These are phyloP conservation scores for Arnoldichthys spilopterus DNA, from an alignment of 2,797 vertebrate species.

Conservation along the genomic window DNA sequence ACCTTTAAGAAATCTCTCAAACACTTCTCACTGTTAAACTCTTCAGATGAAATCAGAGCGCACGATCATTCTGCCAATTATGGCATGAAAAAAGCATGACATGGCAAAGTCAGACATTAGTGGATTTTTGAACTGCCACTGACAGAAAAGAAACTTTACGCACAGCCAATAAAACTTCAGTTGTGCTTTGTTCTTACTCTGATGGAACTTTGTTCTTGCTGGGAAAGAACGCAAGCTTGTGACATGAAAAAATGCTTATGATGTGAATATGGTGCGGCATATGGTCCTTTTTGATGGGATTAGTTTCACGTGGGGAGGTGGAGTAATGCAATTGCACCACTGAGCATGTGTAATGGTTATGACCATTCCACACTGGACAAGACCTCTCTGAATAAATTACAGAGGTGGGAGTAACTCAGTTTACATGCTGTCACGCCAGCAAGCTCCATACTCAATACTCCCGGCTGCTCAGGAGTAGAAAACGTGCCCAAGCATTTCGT, in stretches of 20 bases:
- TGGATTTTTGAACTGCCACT: background rate
- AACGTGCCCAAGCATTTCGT: background rate
- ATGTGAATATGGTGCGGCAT: background rate
- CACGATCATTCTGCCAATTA: background rate
- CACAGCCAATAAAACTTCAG: background rate
- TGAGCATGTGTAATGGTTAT: background rate
- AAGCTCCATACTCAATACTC: background rate
- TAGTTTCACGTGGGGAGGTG: background rate
- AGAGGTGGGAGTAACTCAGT: background rate
- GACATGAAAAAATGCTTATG: background rate
- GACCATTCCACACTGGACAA: background rate
- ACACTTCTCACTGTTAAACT: background rate
- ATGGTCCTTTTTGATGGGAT: background rate
- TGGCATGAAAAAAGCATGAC: background rate
- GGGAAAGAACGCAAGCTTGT: background rate
- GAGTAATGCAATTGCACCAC: too few species aligned
- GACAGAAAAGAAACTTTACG: background rate
- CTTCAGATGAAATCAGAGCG: background rate
- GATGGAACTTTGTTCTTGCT: background rate
- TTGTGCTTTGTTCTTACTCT: background rate
- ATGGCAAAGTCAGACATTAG: background rate
- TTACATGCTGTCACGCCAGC: background rate
- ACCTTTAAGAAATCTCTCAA: too few species aligned
- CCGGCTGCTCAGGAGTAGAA: background rate
- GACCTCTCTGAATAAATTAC: background rate